phyloP scores from a whole-genome alignment of 1,140 invertebrate species.

The Acromyrmex charruanus region DNA sequence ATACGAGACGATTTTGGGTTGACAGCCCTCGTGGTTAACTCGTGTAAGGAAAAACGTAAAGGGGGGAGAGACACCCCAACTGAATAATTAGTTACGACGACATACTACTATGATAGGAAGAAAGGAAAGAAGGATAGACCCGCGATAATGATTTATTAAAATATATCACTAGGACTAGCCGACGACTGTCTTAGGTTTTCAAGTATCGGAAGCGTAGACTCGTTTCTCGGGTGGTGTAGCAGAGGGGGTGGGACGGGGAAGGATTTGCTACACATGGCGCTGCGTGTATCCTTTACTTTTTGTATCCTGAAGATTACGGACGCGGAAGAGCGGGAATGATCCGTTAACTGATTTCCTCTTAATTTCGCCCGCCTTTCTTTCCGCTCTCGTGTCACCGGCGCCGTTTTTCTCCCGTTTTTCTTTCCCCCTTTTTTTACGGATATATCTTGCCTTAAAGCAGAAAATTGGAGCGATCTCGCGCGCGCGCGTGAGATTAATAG shows the following conservation, averaged over 20 bases:
- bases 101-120: conserved; percentile 74
- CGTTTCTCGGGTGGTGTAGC: conserved; percentile 53
- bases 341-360: conserved; percentile 54
- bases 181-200: conserved; percentile 81
- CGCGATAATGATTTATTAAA: conserved; percentile 81
- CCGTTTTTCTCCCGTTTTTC: conserved; percentile 45
- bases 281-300: conserved; percentile 63
- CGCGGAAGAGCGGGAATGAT: conserved; percentile 41
- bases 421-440: conserved; percentile 30
- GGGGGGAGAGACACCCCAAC: conserved; percentile 61
- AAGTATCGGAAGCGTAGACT: conserved; percentile 64
- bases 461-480: conserved; percentile 48
- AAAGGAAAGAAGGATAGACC: conserved; percentile 29
- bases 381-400: conserved; percentile 42
- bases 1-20: conserved; percentile 76
- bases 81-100: conserved; percentile 79
- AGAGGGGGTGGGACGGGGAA: not conserved
- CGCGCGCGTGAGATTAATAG: conserved; percentile 70
- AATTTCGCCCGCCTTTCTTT: conserved; percentile 60
- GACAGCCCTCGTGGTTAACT: conserved; percentile 77
- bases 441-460: conserved; percentile 46
- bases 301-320: conserved; percentile 43
- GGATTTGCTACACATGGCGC: conserved; percentile 61
- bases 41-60: conserved; percentile 54
- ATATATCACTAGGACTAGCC: conserved; percentile 85